A percentile compares a stretch with the other conserved stretches of the same genome.
Evolutionary conservation across 2,113 vertebrate species (phyloP).

Genomic region (Notiomystis cincta): DNA sequence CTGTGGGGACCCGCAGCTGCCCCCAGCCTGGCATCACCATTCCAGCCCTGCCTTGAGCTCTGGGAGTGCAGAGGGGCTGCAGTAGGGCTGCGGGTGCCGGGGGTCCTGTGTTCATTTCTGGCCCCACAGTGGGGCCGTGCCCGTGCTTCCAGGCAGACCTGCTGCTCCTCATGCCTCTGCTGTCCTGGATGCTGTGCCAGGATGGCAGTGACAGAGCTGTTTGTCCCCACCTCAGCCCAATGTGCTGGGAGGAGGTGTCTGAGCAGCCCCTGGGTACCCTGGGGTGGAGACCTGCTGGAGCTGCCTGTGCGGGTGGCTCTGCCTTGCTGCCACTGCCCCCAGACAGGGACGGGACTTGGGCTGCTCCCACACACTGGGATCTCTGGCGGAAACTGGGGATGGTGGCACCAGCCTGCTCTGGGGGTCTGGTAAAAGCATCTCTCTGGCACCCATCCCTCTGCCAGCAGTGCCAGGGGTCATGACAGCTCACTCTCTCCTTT

Average conservation of each 20-base stretch:
- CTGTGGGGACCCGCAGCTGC: neutral
- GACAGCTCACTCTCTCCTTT: neutral
- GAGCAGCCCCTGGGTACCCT: neutral
- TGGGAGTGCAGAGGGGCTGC: neutral
- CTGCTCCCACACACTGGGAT: fast-evolving
- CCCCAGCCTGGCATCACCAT: neutral
- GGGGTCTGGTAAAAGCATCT: neutral
- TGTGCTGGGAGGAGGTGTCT: neutral
- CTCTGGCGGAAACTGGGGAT: neutral
- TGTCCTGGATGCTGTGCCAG: neutral
- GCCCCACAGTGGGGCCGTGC: neutral
- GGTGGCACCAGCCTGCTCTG: neutral
- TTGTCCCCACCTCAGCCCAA: neutral
- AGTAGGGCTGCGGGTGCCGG: neutral
- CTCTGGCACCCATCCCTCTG: neutral
- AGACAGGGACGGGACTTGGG: conserved; percentile 42
- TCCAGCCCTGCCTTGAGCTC: neutral
- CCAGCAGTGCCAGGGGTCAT: neutral
- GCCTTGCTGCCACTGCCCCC: neutral
- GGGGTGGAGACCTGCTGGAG: neutral
- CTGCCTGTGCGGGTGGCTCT: neutral
- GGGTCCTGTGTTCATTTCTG: neutral
- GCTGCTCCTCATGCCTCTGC: neutral
- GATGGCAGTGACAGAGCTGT: neutral
- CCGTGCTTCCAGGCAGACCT: neutral